Base-by-base conservation (phyloP, 2,113 vertebrate species). In the Cygnus buccinator region DNA sequence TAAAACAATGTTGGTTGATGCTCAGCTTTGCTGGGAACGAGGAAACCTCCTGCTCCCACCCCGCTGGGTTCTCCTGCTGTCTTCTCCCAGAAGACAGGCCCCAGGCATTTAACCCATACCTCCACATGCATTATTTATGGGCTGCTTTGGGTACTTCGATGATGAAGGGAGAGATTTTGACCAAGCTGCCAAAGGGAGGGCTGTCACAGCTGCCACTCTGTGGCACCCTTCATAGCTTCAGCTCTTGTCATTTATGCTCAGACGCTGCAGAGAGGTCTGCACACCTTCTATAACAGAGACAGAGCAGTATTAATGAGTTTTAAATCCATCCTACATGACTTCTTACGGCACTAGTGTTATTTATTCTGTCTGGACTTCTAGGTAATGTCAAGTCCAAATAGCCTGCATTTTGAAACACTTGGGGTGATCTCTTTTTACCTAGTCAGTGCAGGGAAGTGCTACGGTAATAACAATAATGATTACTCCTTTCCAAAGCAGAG, bases 1-100 rank as follows among this genome's bases (percentile, higher is more conserved):
- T 10, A 54, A n/a, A 23, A 8, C 15, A 59, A 23, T 0, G 0
- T 8, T 16, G 77, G 33, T 2, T 55, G 28, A 10, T 58, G 52
- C 37, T 89, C 43, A 29, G 10, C 7, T 71, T 46, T 76, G 6
- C 28, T 17, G 6, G 19, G 11, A 77, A 11, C 17, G 46, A 33
- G 31, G 46, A 90, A 67, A 55, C 4, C 14, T 85, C 9, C 9
- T 16, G 2, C 10, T 77, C 19, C 6, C 41, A 71, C 11, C 11
- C 20, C 26, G 7, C 19, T 84, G 17, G 5, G 0, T 23, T 80
- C 5, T 6, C 48, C 23, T 75, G 7, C 16, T 41, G 57, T 58
- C 5, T 75, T 67, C 7, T 10, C 21, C 17, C 5, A 26, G 25
- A 50, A 73, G 5, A 37, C 37, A 37, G 37, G 37, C 37, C 12